Percentiles rank a stretch among this genome's conserved stretches.
Conservation (phyloP, 2,797 vertebrate species). For the Characodon lateralis region DNA sequence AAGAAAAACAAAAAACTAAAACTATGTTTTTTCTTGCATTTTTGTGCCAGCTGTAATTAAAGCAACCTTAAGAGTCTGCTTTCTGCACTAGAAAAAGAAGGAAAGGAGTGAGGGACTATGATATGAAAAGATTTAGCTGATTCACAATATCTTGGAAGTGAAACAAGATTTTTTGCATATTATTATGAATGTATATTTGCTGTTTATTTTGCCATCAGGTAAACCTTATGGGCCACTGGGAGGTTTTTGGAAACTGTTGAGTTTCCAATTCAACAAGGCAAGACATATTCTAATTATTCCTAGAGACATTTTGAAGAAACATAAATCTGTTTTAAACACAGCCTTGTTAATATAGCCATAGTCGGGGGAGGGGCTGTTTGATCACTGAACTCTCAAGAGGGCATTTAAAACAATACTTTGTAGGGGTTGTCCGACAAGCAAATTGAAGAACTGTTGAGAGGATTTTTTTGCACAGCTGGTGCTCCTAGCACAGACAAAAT, state of each 20-base stretch:
- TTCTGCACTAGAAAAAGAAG: not conserved
- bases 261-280: not conserved
- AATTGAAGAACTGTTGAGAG: not conserved
- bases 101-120: not conserved
- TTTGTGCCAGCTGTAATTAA: not conserved
- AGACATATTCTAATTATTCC: not conserved
- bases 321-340: not conserved
- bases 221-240: not conserved
- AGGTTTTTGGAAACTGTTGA: not conserved
- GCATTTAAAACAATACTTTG: not conserved
- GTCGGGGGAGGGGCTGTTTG: not conserved
- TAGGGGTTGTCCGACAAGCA: not conserved
- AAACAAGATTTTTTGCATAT: not conserved
- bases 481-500: not conserved
- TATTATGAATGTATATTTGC: not conserved
- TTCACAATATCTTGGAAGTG: not conserved
- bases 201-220: not conserved
- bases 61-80: not conserved
- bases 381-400: not conserved
- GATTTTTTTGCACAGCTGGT: not conserved
- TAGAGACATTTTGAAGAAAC: not conserved
- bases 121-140: not conserved
- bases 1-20: too few relatives aligned
- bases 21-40: too few relatives aligned
- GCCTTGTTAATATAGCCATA: not conserved